Conservation (phyloP, 2,113 vertebrate genomes). For the Bungarus multicinctus region DNA sequence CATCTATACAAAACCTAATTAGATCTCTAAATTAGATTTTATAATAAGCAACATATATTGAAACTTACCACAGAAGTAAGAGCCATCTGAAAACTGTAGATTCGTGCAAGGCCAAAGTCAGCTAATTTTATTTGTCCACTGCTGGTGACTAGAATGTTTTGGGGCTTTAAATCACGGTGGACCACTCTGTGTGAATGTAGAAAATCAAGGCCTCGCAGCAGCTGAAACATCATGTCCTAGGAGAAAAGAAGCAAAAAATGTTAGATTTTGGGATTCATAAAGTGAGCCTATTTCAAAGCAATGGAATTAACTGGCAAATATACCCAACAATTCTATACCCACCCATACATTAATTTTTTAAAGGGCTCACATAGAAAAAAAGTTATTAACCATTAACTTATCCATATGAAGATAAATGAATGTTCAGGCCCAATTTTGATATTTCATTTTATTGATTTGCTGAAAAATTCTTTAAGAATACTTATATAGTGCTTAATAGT, state of each 20-base stretch:
- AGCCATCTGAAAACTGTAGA: conserved; percentile 99
- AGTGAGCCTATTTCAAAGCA: not conserved
- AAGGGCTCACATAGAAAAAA: not conserved
- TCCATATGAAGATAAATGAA: not conserved
- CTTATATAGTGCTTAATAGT: not conserved
- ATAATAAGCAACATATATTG: conserved; percentile 25
- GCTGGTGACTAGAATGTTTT: conserved; percentile 97
- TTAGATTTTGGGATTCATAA: conserved; percentile 2
- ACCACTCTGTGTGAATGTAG: conserved; percentile 97
- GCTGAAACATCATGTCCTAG: conserved; percentile 98
- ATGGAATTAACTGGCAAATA: not conserved
- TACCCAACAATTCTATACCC: not conserved
- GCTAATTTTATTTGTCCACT: conserved; percentile 95
- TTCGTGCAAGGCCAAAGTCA: conserved; percentile 93
- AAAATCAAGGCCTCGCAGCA: conserved; percentile 95
- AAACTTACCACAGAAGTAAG: conserved; percentile 97
- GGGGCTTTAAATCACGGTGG: conserved; percentile 96
- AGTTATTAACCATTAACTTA: not conserved
- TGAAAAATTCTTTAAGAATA: not conserved
- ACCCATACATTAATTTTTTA: not conserved
- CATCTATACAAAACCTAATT: not conserved
- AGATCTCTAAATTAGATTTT: not conserved
- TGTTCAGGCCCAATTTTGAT: not conserved
- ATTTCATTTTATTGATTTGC: not conserved
- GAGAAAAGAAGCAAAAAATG: conserved; percentile 26